Evolutionary conservation across 2,113 vertebrate genomes (phyloP), one percentile per base, ranked within the genome.

Genomic region (Cairina moschata): DNA sequence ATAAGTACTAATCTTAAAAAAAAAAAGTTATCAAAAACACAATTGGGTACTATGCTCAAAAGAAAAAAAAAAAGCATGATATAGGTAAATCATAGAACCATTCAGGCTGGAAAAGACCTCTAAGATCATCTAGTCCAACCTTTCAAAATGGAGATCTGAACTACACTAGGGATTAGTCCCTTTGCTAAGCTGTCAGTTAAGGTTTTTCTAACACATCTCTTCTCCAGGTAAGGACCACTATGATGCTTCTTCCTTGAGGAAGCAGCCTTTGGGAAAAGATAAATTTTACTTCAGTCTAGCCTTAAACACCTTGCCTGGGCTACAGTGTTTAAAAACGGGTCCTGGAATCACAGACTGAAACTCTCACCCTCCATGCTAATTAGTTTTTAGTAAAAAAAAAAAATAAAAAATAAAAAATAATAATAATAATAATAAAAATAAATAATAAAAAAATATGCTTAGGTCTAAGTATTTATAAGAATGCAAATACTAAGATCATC

Each of bases 21-120:
- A 40, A 3, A 77, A n/a, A 72, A 52, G 10, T 44, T 62, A 17
- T 26, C 22, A 67, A 72, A 77, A 17, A 54, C 28, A 17, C 38
- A 77, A 71, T 3, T 66, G 26, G 17, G 32, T 42, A 42, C 3
- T 40, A 54, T 9, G 54, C 25, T 67, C 8, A 59, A 82, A 54
- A 32, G 2, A 1, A 1, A 59, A 3, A 25, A 1, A 73, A 15
- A 48, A 69, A 15, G 9, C 22, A 50, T 34, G 5, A 56, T 73
- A 34, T 58, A 67, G 5, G 32, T 74, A 62, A 81, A 48, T 48
- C 46, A 48, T 48, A 21, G 46, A 21, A 48, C 20, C 20, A 48
- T 48, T 48, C 46, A 48, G 9, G 46, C 17, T 44, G 42, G 42
- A 48, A 48, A 48, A 48, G 18, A 48, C 46, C 46, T 48, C 46